Evolutionary conservation across 2,888 invertebrate genomes (phyloP).

Genomic region (Sinohyriopsis cumingii): DNA sequence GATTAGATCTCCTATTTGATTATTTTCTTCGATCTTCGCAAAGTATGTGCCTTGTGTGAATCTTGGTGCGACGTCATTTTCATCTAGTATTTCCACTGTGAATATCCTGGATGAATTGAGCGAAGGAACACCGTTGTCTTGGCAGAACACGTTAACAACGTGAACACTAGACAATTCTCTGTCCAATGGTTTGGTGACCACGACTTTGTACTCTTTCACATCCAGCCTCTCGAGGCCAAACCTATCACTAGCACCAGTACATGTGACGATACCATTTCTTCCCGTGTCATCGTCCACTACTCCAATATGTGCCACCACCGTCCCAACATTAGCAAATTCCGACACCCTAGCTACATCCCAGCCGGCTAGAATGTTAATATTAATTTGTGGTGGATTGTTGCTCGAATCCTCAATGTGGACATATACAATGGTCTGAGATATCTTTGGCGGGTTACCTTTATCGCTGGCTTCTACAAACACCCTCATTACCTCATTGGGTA

Average conservation of each 20-base stretch:
- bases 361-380: slow-evolving; percentile 43
- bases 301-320: slow-evolving; percentile 82
- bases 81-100: slow-evolving; percentile 79
- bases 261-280: slow-evolving; percentile 83
- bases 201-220: slow-evolving; percentile 54
- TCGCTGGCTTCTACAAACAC: slow-evolving; percentile 48
- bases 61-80: slow-evolving; percentile 92
- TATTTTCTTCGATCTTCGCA: slow-evolving; percentile 40
- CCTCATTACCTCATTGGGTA: slow-evolving; percentile 28
- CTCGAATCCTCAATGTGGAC: slow-evolving; percentile 56
- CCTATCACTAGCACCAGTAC: slow-evolving; percentile 25
- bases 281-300: slow-evolving; percentile 89
- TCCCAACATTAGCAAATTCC: slow-evolving; percentile 87
- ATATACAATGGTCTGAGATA: slow-evolving; percentile 45
- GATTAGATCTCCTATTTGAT: slow-evolving; percentile 74
- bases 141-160: slow-evolving; percentile 72
- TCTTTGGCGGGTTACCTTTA: slow-evolving; percentile 35
- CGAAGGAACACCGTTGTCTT: slow-evolving; percentile 74
- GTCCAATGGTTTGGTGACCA: slow-evolving; percentile 72
- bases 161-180: slow-evolving; percentile 41
- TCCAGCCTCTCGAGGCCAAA: slow-evolving; percentile 50
- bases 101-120: slow-evolving; percentile 37
- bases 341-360: slow-evolving; percentile 74
- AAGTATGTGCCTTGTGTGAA: slow-evolving; percentile 75
- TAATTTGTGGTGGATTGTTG: slow-evolving; percentile 58